These are phyloP conservation scores for Protonemura montana DNA, from an alignment of 2,888 invertebrate genomes.

Conservation along the genomic window DNA sequence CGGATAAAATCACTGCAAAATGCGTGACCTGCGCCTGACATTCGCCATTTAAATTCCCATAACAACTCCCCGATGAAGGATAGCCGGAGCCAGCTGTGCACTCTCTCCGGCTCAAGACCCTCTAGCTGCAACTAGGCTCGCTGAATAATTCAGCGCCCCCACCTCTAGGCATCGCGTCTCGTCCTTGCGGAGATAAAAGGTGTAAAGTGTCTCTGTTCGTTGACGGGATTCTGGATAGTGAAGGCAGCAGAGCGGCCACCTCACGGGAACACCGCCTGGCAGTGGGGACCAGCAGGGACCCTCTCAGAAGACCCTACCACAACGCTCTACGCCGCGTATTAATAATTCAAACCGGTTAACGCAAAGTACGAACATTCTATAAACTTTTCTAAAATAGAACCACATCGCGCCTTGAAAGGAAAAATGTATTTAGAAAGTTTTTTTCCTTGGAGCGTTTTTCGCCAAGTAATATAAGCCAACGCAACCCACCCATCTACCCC, in stretches of 20 bases:
- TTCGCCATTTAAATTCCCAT: no score
- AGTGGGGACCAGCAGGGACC: not conserved
- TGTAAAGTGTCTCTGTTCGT: not conserved
- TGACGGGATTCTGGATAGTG: not conserved
- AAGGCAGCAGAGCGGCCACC: not conserved
- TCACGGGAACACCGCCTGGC: not conserved
- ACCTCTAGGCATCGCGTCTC: not conserved
- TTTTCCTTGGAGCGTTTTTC: not conserved
- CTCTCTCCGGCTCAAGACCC: no score
- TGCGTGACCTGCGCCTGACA: no score
- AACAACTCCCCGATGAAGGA: no score
- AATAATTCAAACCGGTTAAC: not conserved
- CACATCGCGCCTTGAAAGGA: not conserved
- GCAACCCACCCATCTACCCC: not conserved
- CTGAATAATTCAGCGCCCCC: not conserved
- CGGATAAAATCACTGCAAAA: no score
- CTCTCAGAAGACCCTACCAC: not conserved
- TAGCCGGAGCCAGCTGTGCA: no score
- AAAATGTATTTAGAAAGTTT: slow-evolving; percentile 4
- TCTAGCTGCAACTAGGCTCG: not conserved
- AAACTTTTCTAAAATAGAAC: not conserved
- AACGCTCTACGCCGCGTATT: not conserved
- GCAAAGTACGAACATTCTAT: not conserved
- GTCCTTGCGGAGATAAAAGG: not conserved
- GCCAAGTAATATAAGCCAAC: not conserved